phyloP scores from a whole-genome alignment of 2,888 invertebrate species.

The Tipula vernalis region DNA sequence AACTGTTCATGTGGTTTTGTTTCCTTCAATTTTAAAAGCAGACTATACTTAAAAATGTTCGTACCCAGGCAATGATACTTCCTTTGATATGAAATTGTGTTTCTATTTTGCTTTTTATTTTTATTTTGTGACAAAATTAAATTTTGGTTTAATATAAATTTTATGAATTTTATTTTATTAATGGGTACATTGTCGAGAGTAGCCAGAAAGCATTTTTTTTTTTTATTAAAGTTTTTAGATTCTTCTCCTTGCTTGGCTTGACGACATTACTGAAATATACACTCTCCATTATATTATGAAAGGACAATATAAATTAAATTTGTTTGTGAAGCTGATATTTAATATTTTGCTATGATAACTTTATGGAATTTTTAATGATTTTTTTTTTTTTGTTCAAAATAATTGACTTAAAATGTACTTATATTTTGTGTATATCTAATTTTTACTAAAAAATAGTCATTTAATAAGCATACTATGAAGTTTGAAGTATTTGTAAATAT shows the following conservation, averaged over 20 bases:
- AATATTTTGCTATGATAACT: background rate
- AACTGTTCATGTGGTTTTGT: no score
- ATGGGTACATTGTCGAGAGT: background rate
- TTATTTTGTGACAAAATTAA: background rate
- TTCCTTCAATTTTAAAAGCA: no score
- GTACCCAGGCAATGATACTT: background rate
- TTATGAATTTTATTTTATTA: background rate
- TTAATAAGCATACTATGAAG: no score
- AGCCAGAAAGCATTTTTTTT: background rate
- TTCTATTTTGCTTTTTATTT: background rate
- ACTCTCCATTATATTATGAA: background rate
- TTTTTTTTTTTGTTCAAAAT: background rate
- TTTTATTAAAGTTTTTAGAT: background rate
- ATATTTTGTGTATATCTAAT: no score
- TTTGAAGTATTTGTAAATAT: no score
- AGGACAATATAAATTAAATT: background rate
- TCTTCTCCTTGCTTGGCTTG: background rate
- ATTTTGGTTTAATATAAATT: background rate
- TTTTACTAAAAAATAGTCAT: no score
- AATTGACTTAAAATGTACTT: background rate
- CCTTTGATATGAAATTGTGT: background rate
- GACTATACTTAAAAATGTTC: background rate
- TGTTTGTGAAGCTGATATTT: background rate
- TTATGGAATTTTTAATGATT: background rate
- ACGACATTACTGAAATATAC: background rate